These are phyloP conservation scores for Aphelinus atriplicis DNA, from an alignment of 1,140 invertebrate genomes.

Conservation along the genomic window DNA sequence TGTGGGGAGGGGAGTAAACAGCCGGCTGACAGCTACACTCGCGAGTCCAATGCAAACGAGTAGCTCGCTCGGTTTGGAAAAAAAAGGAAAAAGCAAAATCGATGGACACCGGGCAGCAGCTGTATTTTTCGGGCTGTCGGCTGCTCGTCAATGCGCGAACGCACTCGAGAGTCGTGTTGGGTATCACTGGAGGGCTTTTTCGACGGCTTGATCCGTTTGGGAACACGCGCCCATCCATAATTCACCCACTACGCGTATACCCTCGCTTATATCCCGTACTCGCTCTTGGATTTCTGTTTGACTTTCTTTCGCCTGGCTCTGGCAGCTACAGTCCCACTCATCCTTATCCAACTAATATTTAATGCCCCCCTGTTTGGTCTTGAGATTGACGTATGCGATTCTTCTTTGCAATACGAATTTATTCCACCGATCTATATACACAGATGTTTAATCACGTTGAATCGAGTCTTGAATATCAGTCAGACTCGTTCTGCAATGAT, in stretches of 20 bases:
- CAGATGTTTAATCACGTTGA: too few relatives aligned
- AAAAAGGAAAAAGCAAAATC: constrained; percentile 2
- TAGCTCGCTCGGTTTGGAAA: not conserved
- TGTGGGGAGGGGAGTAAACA: constrained; percentile 39
- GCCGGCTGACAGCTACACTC: constrained; percentile 38
- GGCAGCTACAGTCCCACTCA: too few relatives aligned
- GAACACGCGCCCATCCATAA: constrained; percentile 3
- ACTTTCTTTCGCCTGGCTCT: too few relatives aligned
- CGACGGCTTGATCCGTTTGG: constrained; percentile 18
- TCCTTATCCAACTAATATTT: too few relatives aligned
- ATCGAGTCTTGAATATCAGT: too few relatives aligned
- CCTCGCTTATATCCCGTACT: not conserved
- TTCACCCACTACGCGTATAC: constrained; percentile 20
- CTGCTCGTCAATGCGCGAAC: not conserved
- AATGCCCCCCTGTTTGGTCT: too few relatives aligned
- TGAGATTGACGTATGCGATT: too few relatives aligned
- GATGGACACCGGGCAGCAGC: not conserved
- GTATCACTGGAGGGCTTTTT: constrained; percentile 9
- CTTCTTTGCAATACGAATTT: too few relatives aligned
- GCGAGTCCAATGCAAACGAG: constrained; percentile 49
- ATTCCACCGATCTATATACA: too few relatives aligned
- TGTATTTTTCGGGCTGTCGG: not conserved
- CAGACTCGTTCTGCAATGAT: too few relatives aligned
- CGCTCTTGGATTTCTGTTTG: constrained; percentile 10
- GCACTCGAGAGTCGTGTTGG: not conserved